phyloP scores from a whole-genome alignment of 2,113 vertebrate species.

The Pelecanus crispus region DNA sequence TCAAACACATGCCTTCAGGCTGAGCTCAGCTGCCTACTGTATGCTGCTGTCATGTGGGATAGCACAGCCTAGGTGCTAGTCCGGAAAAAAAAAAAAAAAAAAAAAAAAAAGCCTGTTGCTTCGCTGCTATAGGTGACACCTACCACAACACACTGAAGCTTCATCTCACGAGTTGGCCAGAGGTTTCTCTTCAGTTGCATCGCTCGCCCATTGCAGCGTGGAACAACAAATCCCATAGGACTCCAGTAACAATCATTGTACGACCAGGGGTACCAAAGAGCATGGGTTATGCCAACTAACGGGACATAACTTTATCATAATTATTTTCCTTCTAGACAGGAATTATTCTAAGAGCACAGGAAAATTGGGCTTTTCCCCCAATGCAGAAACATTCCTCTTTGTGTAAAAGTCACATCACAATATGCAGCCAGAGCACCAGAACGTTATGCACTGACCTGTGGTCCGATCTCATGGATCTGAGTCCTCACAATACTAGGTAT shows the following conservation, averaged over 20 bases:
- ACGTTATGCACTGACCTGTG: neutral
- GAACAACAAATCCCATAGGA: neutral
- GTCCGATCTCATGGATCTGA: neutral
- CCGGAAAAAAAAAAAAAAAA: neutral
- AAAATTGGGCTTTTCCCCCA: neutral
- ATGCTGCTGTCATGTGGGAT: neutral
- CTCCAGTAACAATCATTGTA: neutral
- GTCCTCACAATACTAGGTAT: neutral
- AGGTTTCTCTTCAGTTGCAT: neutral
- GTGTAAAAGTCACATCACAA: neutral
- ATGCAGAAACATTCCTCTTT: neutral
- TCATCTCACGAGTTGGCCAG: neutral
- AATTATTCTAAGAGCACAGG: neutral
- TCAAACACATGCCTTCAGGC: neutral
- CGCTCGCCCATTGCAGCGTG: accelerated
- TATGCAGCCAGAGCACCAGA: neutral
- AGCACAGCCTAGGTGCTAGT: neutral
- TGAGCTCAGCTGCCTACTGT: constrained; percentile 50
- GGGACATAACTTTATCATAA: neutral
- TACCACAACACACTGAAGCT: accelerated
- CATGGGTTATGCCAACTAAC: neutral
- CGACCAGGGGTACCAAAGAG: neutral
- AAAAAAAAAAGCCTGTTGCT: neutral
- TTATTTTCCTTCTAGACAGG: neutral
- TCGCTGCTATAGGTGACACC: accelerated